Conservation (phyloP, 2,113 vertebrate genomes). For the Dolichotis patagonum region DNA sequence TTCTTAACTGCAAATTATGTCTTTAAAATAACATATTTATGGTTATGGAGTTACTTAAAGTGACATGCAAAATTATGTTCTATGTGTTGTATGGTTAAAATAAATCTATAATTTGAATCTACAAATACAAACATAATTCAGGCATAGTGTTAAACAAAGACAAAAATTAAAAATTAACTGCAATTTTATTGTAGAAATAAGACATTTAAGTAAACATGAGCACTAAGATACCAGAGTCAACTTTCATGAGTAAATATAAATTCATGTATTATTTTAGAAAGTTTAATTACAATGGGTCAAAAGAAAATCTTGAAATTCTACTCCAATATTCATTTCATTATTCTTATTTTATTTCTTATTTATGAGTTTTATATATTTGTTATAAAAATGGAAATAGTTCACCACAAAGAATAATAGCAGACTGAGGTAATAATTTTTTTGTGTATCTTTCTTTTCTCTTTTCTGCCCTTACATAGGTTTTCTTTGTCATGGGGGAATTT, state of each 20-base stretch:
- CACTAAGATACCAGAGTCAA: neutral
- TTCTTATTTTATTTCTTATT: neutral
- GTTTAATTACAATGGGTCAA: neutral
- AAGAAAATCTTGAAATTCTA: neutral
- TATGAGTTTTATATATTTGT: neutral
- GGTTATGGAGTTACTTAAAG: neutral
- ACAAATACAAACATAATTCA: neutral
- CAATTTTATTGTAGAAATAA: neutral
- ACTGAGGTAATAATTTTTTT: neutral
- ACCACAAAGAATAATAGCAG: neutral
- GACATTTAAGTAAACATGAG: neutral
- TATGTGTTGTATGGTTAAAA: neutral
- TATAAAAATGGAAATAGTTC: neutral
- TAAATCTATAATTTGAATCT: neutral
- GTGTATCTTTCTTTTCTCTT: neutral
- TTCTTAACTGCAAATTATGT: neutral
- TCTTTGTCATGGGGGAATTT: neutral
- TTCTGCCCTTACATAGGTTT: neutral
- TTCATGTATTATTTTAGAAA: neutral
- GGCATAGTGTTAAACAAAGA: neutral
- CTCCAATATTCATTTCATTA: neutral
- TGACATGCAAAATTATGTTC: neutral
- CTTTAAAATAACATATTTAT: conserved; percentile 2
- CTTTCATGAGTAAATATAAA: neutral
- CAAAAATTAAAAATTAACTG: neutral